Conservation (phyloP, 2,113 vertebrate genomes). For the Odontophorus gujanensis region DNA sequence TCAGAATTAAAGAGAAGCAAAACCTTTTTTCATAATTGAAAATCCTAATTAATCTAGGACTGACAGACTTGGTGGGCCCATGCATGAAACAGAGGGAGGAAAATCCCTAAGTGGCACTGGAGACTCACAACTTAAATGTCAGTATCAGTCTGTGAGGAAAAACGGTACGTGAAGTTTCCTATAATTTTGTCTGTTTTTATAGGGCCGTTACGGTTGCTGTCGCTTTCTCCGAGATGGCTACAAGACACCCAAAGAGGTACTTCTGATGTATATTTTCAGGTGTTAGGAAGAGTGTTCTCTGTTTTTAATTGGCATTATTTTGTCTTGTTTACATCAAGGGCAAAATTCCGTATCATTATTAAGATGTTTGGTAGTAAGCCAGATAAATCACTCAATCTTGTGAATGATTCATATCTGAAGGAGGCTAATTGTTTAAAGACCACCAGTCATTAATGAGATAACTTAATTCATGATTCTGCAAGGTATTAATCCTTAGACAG, state of each 20-base stretch:
- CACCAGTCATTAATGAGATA: not conserved
- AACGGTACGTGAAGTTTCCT: not conserved
- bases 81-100: not conserved
- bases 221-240: constrained; percentile 97
- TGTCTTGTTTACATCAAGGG: not conserved
- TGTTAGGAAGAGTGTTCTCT: not conserved
- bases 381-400: not conserved
- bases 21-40: not conserved
- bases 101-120: not conserved
- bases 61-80: not conserved
- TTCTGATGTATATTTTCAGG: constrained; percentile 48
- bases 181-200: not conserved
- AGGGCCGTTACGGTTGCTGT: constrained; percentile 98
- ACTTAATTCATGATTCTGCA: not conserved
- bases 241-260: constrained; percentile 95
- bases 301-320: not conserved
- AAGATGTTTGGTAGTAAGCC: not conserved
- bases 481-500: not conserved
- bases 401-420: not conserved
- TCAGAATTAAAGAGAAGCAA: not conserved
- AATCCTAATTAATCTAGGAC: not conserved
- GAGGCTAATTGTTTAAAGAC: not conserved
- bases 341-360: not conserved
- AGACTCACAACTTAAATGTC: not conserved
- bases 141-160: not conserved